Evolutionary conservation across 2,113 vertebrate genomes (phyloP), one percentile per base, ranked within the genome.

Genomic region (Bufo bufo): DNA sequence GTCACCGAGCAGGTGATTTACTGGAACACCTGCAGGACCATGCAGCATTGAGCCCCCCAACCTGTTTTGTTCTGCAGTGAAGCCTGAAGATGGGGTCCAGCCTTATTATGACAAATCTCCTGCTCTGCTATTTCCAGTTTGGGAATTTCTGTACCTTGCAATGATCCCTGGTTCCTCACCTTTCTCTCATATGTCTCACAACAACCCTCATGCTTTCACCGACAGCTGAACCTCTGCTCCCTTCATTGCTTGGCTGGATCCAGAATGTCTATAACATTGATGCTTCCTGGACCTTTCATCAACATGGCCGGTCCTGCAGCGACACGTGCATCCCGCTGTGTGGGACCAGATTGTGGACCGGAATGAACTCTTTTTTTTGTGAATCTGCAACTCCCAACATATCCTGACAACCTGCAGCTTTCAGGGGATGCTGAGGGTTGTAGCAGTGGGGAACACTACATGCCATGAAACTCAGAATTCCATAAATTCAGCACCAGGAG

Each of bases 81-180:
- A 69, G 82, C 82, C 63, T 52, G 61, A 69, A 20, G 19, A 20
- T 6, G 45, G 8, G 65, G 58, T 47, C 16, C 56, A 4, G 56
- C 20, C 14, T 83, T 45, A 84, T 84, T 54, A 33, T 84, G 83
- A 50, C 52, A 74, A 20, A 43, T 74, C 47, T 54, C n/a, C 2
- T 4, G 13, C 4, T 47, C 81, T 52, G 20, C 47, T 56, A 33
- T 49, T 52, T 43, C 72, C 43, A 72, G 66, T 69, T 72, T 65
- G 66, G 49, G 23, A 43, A 82, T n/a, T 71, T 74, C 23, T 58
- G 71, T 74, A 19, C 23, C 69, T 85, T 74, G 50, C 66, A 50
- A 23, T 19, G 69, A 85, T 85, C 83, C 83, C 17, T 85, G 83
- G 6, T 85, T 85, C 83, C 83, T 75, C 17, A 16, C 45, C 14